phyloP scores from a whole-genome alignment of 2,888 invertebrate genomes.

The Epistrophe grossulariae region DNA sequence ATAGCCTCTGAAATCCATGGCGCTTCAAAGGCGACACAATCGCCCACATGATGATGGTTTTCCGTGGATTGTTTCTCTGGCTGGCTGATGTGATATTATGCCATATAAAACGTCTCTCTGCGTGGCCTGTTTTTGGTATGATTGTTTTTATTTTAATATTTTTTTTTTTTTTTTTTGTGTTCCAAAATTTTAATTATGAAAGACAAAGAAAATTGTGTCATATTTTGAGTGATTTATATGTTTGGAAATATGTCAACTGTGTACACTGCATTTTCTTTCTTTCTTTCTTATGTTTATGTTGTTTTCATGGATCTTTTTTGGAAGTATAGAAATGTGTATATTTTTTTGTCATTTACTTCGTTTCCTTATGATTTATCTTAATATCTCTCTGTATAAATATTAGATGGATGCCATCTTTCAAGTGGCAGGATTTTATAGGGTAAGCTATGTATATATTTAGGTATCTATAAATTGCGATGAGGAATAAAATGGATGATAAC shows the following conservation, averaged over 20 bases:
- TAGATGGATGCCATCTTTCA: conserved; percentile 61
- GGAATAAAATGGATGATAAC: conserved; percentile 54
- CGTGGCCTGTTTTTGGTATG: conserved; percentile 42
- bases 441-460: not conserved
- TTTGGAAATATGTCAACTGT: conserved; percentile 83
- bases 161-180: conserved; percentile 55
- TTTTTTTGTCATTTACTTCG: conserved; percentile 18
- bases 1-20: conserved; percentile 31
- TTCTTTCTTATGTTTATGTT: conserved; percentile 61
- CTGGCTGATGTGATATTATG: not conserved
- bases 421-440: conserved; percentile 18
- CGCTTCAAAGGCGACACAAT: conserved; percentile 58
- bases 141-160: conserved; percentile 29
- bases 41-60: conserved; percentile 58
- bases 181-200: conserved; percentile 83
- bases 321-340: conserved; percentile 12
- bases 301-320: conserved; percentile 40
- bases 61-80: conserved; percentile 25
- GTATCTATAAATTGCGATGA: conserved; percentile 5
- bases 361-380: conserved; percentile 69
- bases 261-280: conserved; percentile 76
- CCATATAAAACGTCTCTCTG: conserved; percentile 43
- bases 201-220: conserved; percentile 82
- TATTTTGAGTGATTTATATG: conserved; percentile 83
- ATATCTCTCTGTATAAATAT: conserved; percentile 60